phyloP scores from a whole-genome alignment of 2,797 vertebrate genomes.

The Helarctos malayanus region DNA sequence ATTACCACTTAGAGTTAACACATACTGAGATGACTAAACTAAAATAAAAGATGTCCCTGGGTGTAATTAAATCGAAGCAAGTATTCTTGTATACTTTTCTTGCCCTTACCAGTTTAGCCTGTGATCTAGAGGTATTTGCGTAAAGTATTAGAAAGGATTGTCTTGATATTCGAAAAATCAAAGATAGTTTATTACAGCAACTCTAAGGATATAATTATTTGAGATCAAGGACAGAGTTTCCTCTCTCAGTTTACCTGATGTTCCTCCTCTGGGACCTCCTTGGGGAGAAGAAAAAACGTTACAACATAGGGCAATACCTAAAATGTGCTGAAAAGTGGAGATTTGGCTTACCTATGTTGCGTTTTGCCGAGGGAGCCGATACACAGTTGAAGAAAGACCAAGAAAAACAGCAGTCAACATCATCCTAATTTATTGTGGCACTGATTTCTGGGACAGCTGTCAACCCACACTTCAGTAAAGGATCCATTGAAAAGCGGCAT shows the following conservation, averaged over 20 bases:
- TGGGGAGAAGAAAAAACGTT: constrained; percentile 19
- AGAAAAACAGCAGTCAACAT: background rate
- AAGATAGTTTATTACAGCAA: constrained; percentile 38
- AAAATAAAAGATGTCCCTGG: constrained; percentile 31
- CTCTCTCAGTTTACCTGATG: background rate
- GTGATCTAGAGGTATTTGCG: background rate
- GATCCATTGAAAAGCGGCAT: constrained; percentile 54
- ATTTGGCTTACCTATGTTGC: constrained; percentile 82
- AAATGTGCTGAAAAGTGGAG: constrained; percentile 28
- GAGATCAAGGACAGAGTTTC: constrained; percentile 1
- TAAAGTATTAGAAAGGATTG: background rate
- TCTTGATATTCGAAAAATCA: constrained; percentile 53
- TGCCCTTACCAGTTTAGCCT: background rate
- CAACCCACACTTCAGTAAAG: background rate
- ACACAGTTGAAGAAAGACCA: constrained; percentile 46
- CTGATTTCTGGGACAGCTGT: constrained; percentile 36
- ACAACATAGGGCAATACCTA: background rate
- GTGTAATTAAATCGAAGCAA: constrained; percentile 4
- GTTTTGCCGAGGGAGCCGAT: constrained; percentile 3
- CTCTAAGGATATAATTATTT: constrained; percentile 60
- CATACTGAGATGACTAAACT: constrained; percentile 14
- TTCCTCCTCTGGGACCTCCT: constrained; percentile 42
- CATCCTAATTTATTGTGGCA: constrained; percentile 50
- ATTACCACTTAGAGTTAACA: background rate
- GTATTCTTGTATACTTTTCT: background rate